Base-by-base conservation (phyloP, 2,797 vertebrate genomes). In the Odontamblyopus rebecca region DNA sequence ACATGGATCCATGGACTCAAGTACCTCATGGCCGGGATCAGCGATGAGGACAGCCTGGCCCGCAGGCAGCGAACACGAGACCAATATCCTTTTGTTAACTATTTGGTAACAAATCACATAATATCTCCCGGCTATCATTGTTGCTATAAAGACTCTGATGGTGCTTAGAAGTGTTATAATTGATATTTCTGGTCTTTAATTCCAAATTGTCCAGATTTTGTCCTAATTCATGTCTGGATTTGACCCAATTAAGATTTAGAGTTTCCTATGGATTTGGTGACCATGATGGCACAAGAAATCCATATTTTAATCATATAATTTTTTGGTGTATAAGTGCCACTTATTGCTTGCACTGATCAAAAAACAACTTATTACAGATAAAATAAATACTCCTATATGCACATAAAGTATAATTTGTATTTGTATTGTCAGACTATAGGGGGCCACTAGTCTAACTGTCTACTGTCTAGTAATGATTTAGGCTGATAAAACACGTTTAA, bases 11-110 rank as follows among this genome's bases (percentile, higher is more conserved):
- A 95, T 0, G 98, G 98, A 23, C 95, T 99, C 3, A 97, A 96
- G 78, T 99, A 98, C 76, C 94, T 99, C 67, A 93, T 99, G 95
- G 98, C 97, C 0, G 97, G 98, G 26, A 99, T 99, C 91, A 96
- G 96, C 0, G 97, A 99, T 0, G 97, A 98, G 84, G 97, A 99
- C 93, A 96, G 97, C 76, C 86, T 99, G 75, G 95, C 97, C 19
- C 95, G 96, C 66, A 95, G 98, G 75, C 97, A 98, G 62, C 94
- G 97, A 48, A 98, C 96, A 18, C 91, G 97, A 4, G 97, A 99
- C 91, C 98, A 99, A 97, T 98, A 99, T 98, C 98, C 96, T 99
- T 94, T 69, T 67, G 5, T 13, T 50, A 23, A 59, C 13, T 16
- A 18, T 15, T 60, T 29, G 12, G 2, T 18, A 60, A 30, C 57